Conservation (phyloP, 2,888 invertebrate genomes). For the Patella depressa region DNA sequence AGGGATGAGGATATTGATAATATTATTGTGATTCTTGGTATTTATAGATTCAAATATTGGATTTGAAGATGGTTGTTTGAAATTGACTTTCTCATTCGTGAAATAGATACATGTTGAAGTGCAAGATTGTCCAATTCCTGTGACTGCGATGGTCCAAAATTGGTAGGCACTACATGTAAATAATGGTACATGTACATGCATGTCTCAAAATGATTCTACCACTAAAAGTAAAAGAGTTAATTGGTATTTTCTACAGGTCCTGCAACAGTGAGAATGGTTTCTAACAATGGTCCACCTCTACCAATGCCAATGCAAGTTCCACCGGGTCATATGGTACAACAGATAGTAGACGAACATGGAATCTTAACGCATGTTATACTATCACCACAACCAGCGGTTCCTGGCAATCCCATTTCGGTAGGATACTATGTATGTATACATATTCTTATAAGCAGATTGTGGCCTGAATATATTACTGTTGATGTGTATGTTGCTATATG, state of each 20-base stretch:
- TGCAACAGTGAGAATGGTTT: constrained; percentile 88
- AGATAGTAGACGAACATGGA: constrained; percentile 91
- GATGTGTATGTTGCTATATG: constrained; percentile 11
- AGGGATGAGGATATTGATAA: too few species aligned
- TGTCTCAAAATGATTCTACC: too few species aligned
- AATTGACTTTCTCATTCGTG: too few species aligned
- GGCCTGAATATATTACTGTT: constrained; percentile 8
- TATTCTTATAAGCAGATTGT: constrained; percentile 21
- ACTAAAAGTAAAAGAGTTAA: too few species aligned
- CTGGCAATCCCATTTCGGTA: constrained; percentile 62
- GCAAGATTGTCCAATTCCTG: too few species aligned
- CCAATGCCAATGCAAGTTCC: constrained; percentile 93
- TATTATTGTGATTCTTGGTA: too few species aligned
- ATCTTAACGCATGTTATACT: constrained; percentile 90
- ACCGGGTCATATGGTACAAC: constrained; percentile 90
- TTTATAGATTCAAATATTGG: too few species aligned
- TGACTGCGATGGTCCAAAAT: too few species aligned
- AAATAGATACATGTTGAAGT: too few species aligned
- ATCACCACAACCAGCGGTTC: constrained; percentile 76
- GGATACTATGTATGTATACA: constrained; percentile 61
- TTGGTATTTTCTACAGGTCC: constrained; percentile 77
- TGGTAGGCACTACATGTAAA: too few species aligned
- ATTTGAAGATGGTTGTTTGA: too few species aligned
- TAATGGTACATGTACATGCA: too few species aligned
- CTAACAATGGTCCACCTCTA: constrained; percentile 83